phyloP scores from a whole-genome alignment of 2,113 vertebrate genomes.

The Passer montanus region DNA sequence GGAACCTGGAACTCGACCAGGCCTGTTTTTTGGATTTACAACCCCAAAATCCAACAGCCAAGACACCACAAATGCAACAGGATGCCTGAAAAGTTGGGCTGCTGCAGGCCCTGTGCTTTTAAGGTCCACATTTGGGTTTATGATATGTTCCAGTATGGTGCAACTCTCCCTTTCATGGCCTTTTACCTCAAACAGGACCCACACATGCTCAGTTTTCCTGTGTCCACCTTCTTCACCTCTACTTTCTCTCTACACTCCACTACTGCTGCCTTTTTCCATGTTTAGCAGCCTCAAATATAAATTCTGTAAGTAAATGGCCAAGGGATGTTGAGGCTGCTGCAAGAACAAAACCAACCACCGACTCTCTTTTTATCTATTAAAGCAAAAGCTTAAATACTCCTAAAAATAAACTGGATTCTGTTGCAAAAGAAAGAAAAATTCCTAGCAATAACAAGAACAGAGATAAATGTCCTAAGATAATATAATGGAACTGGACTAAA shows the following conservation, averaged over 20 bases:
- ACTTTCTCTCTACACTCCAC: neutral
- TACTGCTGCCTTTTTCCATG: neutral
- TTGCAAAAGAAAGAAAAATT: slow-evolving; percentile 45
- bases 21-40: neutral
- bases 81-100: neutral
- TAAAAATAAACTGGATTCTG: slow-evolving; percentile 23
- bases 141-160: rapidly evolving
- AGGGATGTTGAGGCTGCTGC: slow-evolving; percentile 3
- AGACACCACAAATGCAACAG: neutral
- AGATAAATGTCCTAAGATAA: slow-evolving; percentile 22
- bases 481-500: neutral
- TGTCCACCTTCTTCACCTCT: neutral
- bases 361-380: slow-evolving; percentile 44
- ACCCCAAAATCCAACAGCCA: neutral
- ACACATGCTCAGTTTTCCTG: rapidly evolving
- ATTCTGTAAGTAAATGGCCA: neutral
- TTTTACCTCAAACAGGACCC: neutral
- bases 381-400: slow-evolving; percentile 38
- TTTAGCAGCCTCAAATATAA: slow-evolving; percentile 1
- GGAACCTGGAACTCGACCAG: neutral
- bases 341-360: slow-evolving; percentile 32
- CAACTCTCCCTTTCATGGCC: neutral
- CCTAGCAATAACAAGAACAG: slow-evolving; percentile 30
- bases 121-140: neutral
- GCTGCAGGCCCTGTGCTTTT: neutral